phyloP scores from a whole-genome alignment of 2,888 invertebrate genomes.

The Mamestra brassicae region DNA sequence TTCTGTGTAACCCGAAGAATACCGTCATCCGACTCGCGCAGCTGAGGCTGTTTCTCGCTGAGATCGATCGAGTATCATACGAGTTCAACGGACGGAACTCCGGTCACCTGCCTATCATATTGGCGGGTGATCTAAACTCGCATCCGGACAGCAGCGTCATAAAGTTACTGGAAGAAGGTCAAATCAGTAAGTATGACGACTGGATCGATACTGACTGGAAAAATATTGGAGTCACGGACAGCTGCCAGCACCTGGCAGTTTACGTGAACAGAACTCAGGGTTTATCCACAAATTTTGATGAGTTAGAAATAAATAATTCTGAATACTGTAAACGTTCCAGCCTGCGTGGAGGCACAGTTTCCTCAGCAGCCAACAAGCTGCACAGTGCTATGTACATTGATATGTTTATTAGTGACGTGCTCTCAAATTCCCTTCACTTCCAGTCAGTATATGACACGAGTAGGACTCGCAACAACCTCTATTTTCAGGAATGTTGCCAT shows the following conservation, averaged over 20 bases:
- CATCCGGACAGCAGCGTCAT: constrained; percentile 4
- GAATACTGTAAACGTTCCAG: constrained; percentile 5
- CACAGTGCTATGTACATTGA: not conserved
- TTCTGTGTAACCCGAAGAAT: constrained; percentile 4
- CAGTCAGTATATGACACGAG: constrained; percentile 14
- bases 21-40: constrained; percentile 9
- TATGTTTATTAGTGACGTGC: constrained; percentile 14
- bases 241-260: constrained; percentile 33
- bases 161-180: constrained; percentile 12
- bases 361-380: not conserved
- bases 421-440: constrained; percentile 25
- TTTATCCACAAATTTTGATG: constrained; percentile 2
- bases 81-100: constrained; percentile 2
- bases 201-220: constrained; percentile 19
- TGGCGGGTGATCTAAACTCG: constrained; percentile 25
- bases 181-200: constrained; percentile 7
- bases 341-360: not conserved
- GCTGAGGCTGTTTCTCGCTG: constrained; percentile 36
- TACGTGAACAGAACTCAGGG: constrained; percentile 16
- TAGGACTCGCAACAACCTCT: not conserved
- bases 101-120: constrained; percentile 31
- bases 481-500: not conserved
- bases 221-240: constrained; percentile 26
- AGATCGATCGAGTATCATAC: constrained; percentile 33
- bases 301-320: constrained; percentile 13